Evolutionary conservation across 2,888 invertebrate genomes (phyloP), one percentile per base, ranked within the genome.

Genomic region (Agriopis aurantiaria): DNA sequence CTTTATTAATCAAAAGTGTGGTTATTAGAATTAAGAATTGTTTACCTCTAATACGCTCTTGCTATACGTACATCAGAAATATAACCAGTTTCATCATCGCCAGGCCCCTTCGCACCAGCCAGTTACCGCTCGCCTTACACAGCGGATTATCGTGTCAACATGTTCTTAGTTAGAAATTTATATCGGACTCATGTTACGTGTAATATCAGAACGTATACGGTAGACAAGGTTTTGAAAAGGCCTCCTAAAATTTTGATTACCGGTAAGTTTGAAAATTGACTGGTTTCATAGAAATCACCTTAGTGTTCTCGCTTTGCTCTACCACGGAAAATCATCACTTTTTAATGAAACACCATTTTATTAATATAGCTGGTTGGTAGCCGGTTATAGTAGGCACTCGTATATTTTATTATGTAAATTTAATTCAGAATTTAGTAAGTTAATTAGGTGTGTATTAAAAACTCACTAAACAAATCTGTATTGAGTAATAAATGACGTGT

Each of bases 161-260:
- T 76, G 74, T 71, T 59, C 17, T 83, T 92, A 76, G 75, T 92
- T 58, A 87, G 84, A 70, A 89, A 86, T 80, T 76, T 90, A 61
- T 86, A 72, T 73, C 82, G 85, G 74, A 82, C 80, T 79, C 77
- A 85, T 62, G 75, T 83, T 67, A 82, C 81, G 68, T 74, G 82
- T 55, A 88, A 83, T 77, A 69, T 88, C 14, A 88, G 91, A 80
- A 84, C 80, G 68, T 91, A 89, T 79, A 85, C 88, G 69, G 85
- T 82, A 48, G 83, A 81, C 65, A 82, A 76, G 53, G 72, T 79
- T 52, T 80, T 78, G 56, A 84, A 83, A 74, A 90, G 83, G 62
- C 85, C 92, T 8, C 96, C 95, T 41, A 94, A 95, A 84, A 95
- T 95, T 80, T 88, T 95, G 57, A 96, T 96, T 53, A 95, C 96